Base-by-base conservation (phyloP, 1,140 invertebrate species). In the Euschistus heros region DNA sequence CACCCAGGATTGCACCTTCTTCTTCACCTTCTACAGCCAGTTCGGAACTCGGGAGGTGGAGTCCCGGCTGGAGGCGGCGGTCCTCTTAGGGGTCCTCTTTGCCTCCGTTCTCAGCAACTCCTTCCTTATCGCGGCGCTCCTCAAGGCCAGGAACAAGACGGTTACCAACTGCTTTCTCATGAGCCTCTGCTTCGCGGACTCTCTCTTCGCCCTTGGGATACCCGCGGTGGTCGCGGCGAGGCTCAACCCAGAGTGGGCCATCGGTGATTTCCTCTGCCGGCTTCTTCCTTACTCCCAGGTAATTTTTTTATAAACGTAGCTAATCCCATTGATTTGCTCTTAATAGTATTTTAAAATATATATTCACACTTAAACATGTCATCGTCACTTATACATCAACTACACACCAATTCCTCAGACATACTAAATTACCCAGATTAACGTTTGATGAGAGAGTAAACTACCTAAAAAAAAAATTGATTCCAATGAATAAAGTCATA, bases 91-190 rank as follows among this genome's bases (percentile, higher is more conserved):
- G 13, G 77, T 75, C 57, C 77, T 80, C 66, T 69, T 77, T 14
- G 65, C 74, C 26, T 77, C 78, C 13, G 69, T 80, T 8, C 69
- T 69, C 20, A 73, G 76, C 62, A 80, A 80, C 70, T 64, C 76
- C 30, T 73, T 73, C 46, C 76, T 79, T 57, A 75, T 74, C 2
- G 72, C 68, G 17, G 77, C 76, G 52, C 73, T 79, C 15, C 68
- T 79, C 55, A 33, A 24, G 17, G 55, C 55, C n/a, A 70, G 77
- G 20, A 80, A 84, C 73, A 80, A 80, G 66, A 88, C 86, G 8
- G 84, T 88, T 54, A 88, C 86, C 57, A 89, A 89, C 73, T 81
- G 85, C 68, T 88, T 87, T 72, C 79, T 88, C 20, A 77, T 87
- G 46, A 89, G 88, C 73, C 76, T 88, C 69, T 81, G 83, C 2